Evolutionary conservation across 2,888 invertebrate genomes (phyloP), one percentile per base, ranked within the genome.

Genomic region (Melipona beecheii): DNA sequence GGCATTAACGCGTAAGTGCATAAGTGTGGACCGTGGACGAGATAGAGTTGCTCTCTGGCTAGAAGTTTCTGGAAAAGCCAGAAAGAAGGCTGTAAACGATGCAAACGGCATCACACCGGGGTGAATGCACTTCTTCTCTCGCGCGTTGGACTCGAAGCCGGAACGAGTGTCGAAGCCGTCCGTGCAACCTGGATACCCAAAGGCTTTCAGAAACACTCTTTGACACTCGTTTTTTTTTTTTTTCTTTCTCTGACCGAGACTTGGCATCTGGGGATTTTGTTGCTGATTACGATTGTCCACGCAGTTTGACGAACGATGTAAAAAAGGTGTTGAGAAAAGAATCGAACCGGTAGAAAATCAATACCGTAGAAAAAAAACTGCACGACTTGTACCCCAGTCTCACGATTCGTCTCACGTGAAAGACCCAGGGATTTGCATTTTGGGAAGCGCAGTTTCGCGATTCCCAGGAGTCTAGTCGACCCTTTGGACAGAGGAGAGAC

Each of bases 1-100:
- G 83, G 87, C 89, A 88, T 90, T 90, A 90, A 88, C 88, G 88
- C 88, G 88, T 90, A 89, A 90, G 90, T 84, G 89, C 88, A 87
- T 87, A 90, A 87, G 88, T 87, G 88, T 88, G 86, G 84, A 84
- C 80, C 76, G 78, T 86, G 86, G 87, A 84, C 83, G 84, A 89
- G 89, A 85, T 85, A 85, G 89, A 84, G 84, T 76, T 77, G 86
- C 76, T 79, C 64, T 62, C 50, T 50, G 58, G 49, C 75, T 52
- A 62, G 60, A 60, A 78, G 81, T 68, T n/a, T n/a, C 73, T 81
- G 72, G 87, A 81, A 87, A 86, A 88, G 83, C 81, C 65, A 65
- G 49, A 76, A 69, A 78, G 85, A 88, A 88, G 84, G 89, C 86
- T 87, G 89, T 88, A 90, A 90, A 90, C 87, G 83, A 82, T 78